Evolutionary conservation across 2,113 vertebrate species (phyloP), one percentile per base, ranked within the genome.

Genomic region (Rhinoptilus africanus): DNA sequence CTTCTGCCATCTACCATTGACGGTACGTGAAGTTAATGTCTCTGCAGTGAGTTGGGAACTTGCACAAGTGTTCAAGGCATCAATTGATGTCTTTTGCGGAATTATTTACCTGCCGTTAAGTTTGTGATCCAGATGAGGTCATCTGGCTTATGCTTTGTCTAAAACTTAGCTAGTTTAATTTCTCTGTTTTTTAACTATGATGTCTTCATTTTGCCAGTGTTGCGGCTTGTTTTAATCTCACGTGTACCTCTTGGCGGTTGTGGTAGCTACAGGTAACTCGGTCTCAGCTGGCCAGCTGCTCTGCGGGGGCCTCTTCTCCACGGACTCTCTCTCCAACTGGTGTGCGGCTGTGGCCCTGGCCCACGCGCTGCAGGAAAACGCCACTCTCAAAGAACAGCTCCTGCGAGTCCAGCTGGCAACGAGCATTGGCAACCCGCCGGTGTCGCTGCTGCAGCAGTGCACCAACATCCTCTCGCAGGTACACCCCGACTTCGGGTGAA

Each of bases 391-490:
- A 88, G 99, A 99, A 75, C 99, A 99, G 93, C 97, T 99, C 82
- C 98, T 99, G 81, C 95, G 99, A 71, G 99, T 99, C 14, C 99
- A 99, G 77, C 98, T 99, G 6, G 99, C 99, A 30, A 99, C 99
- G 4, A 99, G 99, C 92, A 98, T 99, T 4, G 99, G 99, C 68
- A 99, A 99, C 92, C 99, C 99, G 1, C 99, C 99, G 0, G 99
- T 99, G 43, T 99, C 99, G 1, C 98, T 99, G 95, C 98, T 99
- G 90, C 99, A 99, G 91, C 99, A 99, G 95, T 99, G 99, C 96
- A 99, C 99, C 98, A 99, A 99, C 98, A 99, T 99, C 96, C 99
- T 99, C 26, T 99, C 99, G 1, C 99, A 99, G 99, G 99, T 99
- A 99, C 12, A 4, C 10, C 14, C 17, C 27, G 2, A 9, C 19